These are phyloP conservation scores for Lucinisca nassula DNA, from an alignment of 2,888 invertebrate genomes.

Conservation along the genomic window DNA sequence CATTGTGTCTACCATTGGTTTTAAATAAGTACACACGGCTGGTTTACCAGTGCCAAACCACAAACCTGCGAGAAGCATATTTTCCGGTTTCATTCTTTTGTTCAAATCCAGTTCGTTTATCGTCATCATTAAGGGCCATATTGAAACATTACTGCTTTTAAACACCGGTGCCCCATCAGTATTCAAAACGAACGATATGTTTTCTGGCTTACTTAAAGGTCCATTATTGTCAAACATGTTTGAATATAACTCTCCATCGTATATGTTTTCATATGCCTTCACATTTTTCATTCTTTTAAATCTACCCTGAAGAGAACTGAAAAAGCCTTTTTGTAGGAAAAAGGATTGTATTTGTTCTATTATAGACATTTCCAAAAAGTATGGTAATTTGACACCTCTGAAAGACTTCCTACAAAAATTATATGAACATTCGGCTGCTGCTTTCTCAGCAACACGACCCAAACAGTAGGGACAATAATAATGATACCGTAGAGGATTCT, in stretches of 20 bases:
- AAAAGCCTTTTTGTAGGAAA: slow-evolving; percentile 18
- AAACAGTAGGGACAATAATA: no score
- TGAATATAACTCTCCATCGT: slow-evolving; percentile 47
- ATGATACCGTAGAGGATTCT: no score
- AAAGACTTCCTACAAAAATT: no score
- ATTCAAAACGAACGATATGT: slow-evolving; percentile 56
- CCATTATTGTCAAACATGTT: slow-evolving; percentile 26
- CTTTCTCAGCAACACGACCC: slow-evolving; percentile 20
- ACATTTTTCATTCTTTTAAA: background rate
- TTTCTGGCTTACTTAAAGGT: slow-evolving; percentile 36
- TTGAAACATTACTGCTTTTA: slow-evolving; percentile 56
- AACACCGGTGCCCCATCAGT: slow-evolving; percentile 63
- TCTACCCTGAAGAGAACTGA: slow-evolving; percentile 16
- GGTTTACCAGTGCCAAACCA: slow-evolving; percentile 16
- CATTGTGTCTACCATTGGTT: slow-evolving; percentile 44
- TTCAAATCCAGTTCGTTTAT: slow-evolving; percentile 52
- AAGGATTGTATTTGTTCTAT: slow-evolving; percentile 20
- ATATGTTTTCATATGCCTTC: slow-evolving; percentile 27
- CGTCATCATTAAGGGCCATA: slow-evolving; percentile 51
- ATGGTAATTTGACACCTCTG: slow-evolving; percentile 58
- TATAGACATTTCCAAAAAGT: slow-evolving; percentile 56
- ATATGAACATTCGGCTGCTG: slow-evolving; percentile 34
- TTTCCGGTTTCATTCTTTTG: slow-evolving; percentile 41
- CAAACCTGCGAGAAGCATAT: slow-evolving; percentile 36
- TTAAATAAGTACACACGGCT: slow-evolving; percentile 42